Evolutionary conservation across 2,113 vertebrate genomes (phyloP).

Genomic region (Oncorhynchus keta): DNA sequence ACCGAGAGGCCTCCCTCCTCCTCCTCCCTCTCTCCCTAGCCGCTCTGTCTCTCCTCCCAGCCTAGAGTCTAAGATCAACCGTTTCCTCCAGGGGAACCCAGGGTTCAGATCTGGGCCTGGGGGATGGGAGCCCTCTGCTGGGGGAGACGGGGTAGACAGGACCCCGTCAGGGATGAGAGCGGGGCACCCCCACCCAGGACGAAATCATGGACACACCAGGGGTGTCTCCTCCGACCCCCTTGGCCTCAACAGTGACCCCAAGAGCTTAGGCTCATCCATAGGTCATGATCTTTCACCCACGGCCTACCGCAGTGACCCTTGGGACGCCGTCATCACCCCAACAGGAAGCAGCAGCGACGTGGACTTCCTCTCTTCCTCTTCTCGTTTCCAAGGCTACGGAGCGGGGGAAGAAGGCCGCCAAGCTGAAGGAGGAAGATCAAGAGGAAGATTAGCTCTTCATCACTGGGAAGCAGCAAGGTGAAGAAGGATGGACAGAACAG

Average conservation of each 20-base stretch:
- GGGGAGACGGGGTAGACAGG: slow-evolving; percentile 86
- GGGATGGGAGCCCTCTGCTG: slow-evolving; percentile 65
- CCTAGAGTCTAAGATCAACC: slow-evolving; percentile 97
- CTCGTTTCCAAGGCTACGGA: slow-evolving; percentile 42
- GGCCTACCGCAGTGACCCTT: slow-evolving; percentile 72
- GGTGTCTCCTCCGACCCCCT: slow-evolving; percentile 65
- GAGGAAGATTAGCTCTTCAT: slow-evolving; percentile 70
- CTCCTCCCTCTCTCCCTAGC: slow-evolving; percentile 35
- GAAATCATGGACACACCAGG: slow-evolving; percentile 96
- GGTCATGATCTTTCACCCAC: slow-evolving; percentile 72
- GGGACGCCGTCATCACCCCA: slow-evolving; percentile 70
- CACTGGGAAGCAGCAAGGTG: slow-evolving; percentile 76
- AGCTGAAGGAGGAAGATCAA: slow-evolving; percentile 57
- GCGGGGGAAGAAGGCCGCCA: slow-evolving; percentile 53
- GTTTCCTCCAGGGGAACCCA: slow-evolving; percentile 95
- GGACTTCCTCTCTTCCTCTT: slow-evolving; percentile 51
- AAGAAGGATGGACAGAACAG: slow-evolving; percentile 55
- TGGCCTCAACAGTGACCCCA: slow-evolving; percentile 36
- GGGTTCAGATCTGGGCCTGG: slow-evolving; percentile 84
- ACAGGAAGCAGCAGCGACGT: slow-evolving; percentile 54
- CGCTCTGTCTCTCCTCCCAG: slow-evolving; percentile 80
- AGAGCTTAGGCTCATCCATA: slow-evolving; percentile 10
- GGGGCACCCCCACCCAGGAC: slow-evolving; percentile 97
- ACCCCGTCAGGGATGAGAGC: slow-evolving; percentile 90
- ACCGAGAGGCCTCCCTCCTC: slow-evolving; percentile 41